These are phyloP conservation scores for Mesembrinibis cayennensis DNA, from an alignment of 2,113 vertebrate genomes.

Conservation along the genomic window DNA sequence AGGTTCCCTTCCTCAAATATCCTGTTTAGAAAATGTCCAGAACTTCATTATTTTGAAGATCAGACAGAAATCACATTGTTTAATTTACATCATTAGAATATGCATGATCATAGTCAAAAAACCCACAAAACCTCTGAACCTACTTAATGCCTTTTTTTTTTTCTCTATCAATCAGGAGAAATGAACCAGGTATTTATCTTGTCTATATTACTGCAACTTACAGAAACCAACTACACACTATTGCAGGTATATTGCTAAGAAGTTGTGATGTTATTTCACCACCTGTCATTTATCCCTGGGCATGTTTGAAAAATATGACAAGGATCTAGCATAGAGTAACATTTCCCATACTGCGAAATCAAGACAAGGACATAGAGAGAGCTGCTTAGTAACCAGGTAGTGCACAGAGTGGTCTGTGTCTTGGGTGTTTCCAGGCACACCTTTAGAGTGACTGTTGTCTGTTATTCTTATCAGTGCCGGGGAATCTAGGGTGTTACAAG, in stretches of 20 bases:
- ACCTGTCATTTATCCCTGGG: not conserved
- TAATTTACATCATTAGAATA: not conserved
- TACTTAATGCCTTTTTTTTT: not conserved
- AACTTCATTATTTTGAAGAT: not conserved
- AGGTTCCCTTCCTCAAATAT: not conserved
- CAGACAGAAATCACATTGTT: not conserved
- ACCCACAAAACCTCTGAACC: not conserved
- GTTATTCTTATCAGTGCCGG: slow-evolving; percentile 84
- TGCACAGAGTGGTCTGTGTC: not conserved
- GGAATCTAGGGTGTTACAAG: slow-evolving; percentile 94
- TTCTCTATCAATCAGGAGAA: not conserved
- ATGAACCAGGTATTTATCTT: not conserved
- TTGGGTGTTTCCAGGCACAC: not conserved
- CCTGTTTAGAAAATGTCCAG: not conserved
- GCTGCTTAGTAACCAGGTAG: not conserved
- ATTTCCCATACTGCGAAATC: not conserved
- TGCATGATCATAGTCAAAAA: not conserved
- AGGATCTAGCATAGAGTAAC: not conserved
- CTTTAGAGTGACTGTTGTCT: slow-evolving; percentile 1
- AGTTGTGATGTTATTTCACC: not conserved
- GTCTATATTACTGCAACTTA: not conserved
- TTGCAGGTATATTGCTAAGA: not conserved
- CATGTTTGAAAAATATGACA: not conserved
- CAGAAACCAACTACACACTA: not conserved
- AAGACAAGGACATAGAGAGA: not conserved